Percentiles rank a stretch among this genome's conserved stretches.
phyloP scores from a whole-genome alignment of 1,140 invertebrate species.

The Lasaia peninsularis region DNA sequence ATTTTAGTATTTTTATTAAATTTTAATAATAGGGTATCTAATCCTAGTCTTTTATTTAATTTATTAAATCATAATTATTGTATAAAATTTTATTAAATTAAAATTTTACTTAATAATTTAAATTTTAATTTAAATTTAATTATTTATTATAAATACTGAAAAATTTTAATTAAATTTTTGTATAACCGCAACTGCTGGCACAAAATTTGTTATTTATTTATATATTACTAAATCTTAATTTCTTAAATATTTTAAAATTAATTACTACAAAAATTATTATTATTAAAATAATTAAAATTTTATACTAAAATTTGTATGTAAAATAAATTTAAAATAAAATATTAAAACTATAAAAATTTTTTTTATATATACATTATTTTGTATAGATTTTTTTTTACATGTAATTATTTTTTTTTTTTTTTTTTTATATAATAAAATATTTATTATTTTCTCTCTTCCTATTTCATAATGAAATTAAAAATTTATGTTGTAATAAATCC shows the following conservation, averaged over 20 bases:
- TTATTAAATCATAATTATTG: conserved; percentile 41
- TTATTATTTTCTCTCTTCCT: conserved; percentile 16
- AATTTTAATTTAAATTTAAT: conserved; percentile 48
- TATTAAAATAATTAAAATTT: conserved; percentile 47
- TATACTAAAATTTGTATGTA: no score
- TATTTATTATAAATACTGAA: conserved; percentile 44
- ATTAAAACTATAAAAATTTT: conserved; percentile 51
- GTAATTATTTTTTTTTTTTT: no score
- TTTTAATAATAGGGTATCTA: conserved; percentile 82
- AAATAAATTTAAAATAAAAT: conserved; percentile 58
- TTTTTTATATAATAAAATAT: conserved; percentile 29
- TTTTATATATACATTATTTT: conserved; percentile 39
- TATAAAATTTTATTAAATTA: conserved; percentile 49
- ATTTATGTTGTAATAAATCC: conserved; percentile 27
- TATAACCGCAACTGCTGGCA: no score
- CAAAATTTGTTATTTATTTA: conserved; percentile 69
- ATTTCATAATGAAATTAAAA: conserved; percentile 16
- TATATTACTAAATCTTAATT: no score
- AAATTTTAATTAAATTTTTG: no score
- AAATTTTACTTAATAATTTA: no score
- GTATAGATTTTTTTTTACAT: no score
- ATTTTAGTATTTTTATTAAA: conserved; percentile 55
- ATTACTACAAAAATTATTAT: conserved; percentile 45
- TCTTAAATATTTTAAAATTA: conserved; percentile 62
- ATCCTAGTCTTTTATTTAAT: conserved; percentile 77